Evolutionary conservation across 2,113 vertebrate genomes (phyloP).

Genomic region (Peucedramus taeniatus): DNA sequence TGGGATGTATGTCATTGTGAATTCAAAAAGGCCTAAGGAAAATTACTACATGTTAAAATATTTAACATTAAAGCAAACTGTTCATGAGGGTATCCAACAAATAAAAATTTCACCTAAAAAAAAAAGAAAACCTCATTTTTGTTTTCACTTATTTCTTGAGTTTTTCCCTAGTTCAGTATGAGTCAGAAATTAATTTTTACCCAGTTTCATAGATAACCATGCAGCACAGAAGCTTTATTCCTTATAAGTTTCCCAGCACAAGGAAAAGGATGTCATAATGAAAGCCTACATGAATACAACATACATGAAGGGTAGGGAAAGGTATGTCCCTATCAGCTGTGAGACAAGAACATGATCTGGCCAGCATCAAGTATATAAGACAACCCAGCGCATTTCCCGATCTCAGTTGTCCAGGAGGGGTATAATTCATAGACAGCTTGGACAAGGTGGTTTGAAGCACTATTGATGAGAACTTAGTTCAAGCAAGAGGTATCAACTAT

Average conservation of each 20-base stretch:
- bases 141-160: neutral
- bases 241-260: neutral
- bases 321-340: neutral
- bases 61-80: neutral
- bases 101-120: neutral
- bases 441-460: neutral
- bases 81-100: neutral
- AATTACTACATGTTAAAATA: neutral
- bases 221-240: neutral
- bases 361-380: neutral
- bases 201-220: neutral
- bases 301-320: fast-evolving
- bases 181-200: neutral
- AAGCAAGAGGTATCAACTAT: neutral
- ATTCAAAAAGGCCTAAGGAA: neutral
- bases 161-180: neutral
- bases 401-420: neutral
- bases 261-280: neutral
- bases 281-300: neutral
- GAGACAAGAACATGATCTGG: neutral
- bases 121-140: neutral
- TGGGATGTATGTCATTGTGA: neutral
- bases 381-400: neutral
- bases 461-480: neutral
- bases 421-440: neutral